Evolutionary conservation across 2,113 vertebrate genomes (phyloP).

Genomic region (Callionymus lyra): DNA sequence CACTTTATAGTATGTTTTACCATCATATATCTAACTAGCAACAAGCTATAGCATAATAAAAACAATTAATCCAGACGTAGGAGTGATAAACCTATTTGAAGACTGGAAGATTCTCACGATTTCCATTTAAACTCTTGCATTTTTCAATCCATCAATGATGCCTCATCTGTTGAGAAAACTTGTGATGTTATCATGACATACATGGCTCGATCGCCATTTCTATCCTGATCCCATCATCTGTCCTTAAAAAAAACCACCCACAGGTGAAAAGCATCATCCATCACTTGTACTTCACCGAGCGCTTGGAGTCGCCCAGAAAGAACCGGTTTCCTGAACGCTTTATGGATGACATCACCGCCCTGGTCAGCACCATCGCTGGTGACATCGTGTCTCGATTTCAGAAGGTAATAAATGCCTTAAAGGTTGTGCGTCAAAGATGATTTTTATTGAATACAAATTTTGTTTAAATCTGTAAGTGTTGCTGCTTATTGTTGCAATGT

Average conservation of each 20-base stretch:
- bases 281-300: conserved; percentile 93
- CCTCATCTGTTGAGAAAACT: too few relatives aligned
- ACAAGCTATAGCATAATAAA: too few relatives aligned
- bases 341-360: conserved; percentile 92
- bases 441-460: background rate
- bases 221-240: background rate
- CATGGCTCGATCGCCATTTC: background rate
- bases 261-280: conserved; percentile 98
- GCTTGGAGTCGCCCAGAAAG: conserved; percentile 86
- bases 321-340: conserved; percentile 96
- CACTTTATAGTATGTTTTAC: too few relatives aligned
- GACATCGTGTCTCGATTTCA: conserved; percentile 94
- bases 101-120: too few relatives aligned
- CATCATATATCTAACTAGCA: too few relatives aligned
- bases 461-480: background rate
- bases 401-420: conserved; percentile 72
- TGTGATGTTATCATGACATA: background rate
- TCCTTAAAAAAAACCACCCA: conserved; percentile 3
- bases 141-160: too few relatives aligned
- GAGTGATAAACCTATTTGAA: too few relatives aligned
- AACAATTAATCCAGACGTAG: too few relatives aligned
- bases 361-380: conserved; percentile 92
- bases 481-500: background rate
- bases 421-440: background rate
- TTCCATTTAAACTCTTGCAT: too few relatives aligned